These are phyloP conservation scores for Drosophila maculinotata DNA, from an alignment of 2,888 invertebrate genomes.

Conservation along the genomic window DNA sequence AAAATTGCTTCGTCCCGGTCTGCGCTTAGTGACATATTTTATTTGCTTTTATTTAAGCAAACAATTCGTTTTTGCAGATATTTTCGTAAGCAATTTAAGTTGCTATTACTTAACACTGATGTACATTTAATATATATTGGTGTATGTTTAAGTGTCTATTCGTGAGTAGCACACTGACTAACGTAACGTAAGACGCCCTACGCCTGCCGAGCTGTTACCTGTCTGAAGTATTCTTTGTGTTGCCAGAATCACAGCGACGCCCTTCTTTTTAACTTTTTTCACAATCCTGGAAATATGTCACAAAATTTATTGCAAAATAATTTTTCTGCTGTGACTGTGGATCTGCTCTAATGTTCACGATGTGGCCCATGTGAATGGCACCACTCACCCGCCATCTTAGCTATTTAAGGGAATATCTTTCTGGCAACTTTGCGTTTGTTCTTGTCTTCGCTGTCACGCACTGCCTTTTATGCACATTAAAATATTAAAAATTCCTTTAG, in stretches of 20 bases:
- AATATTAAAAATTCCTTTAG: slow-evolving; percentile 81
- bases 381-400: slow-evolving; percentile 50
- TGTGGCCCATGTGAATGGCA: slow-evolving; percentile 26
- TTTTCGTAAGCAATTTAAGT: slow-evolving; percentile 72
- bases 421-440: slow-evolving; percentile 35
- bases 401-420: slow-evolving; percentile 48
- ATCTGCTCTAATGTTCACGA: slow-evolving; percentile 49
- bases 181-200: slow-evolving; percentile 19
- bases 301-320: slow-evolving; percentile 82
- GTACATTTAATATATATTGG: slow-evolving; percentile 70
- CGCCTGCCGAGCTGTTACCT: slow-evolving; percentile 71
- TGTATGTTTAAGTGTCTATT: slow-evolving; percentile 21
- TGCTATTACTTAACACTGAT: slow-evolving; percentile 65
- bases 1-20: slow-evolving; percentile 22
- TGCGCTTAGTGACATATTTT: slow-evolving; percentile 33
- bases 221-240: slow-evolving; percentile 52
- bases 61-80: slow-evolving; percentile 45
- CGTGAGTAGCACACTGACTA: slow-evolving; percentile 23
- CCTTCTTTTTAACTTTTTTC: slow-evolving; percentile 32
- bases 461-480: slow-evolving; percentile 61
- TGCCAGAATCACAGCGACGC: slow-evolving; percentile 34
- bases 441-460: slow-evolving; percentile 34
- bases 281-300: slow-evolving; percentile 78
- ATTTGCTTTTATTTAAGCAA: slow-evolving; percentile 46
- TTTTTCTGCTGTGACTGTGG: slow-evolving; percentile 51